These are phyloP conservation scores for Uromys caudimaculatus DNA, from an alignment of 2,797 vertebrate species.

Conservation along the genomic window DNA sequence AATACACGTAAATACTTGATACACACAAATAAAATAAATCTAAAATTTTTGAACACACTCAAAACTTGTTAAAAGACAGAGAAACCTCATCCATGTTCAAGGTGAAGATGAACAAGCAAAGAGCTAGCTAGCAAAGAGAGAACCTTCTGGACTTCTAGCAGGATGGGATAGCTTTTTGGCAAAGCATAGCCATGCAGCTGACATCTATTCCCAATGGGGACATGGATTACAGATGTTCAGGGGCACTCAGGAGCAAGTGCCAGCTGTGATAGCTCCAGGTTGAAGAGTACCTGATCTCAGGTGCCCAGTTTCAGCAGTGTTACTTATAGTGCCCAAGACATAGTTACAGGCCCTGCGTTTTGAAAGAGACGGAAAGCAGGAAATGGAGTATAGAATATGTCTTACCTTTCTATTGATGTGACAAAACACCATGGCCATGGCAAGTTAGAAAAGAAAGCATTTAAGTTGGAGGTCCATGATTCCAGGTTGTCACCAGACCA, in stretches of 20 bases:
- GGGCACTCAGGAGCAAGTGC: background rate
- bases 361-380: background rate
- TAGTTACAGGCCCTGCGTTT: background rate
- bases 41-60: background rate
- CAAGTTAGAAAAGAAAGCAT: background rate
- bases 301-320: background rate
- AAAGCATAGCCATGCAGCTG: background rate
- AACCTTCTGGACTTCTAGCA: background rate
- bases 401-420: background rate
- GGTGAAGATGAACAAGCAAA: background rate
- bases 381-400: fast-evolving
- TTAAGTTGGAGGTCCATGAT: background rate
- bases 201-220: background rate
- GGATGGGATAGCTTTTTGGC: background rate
- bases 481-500: background rate
- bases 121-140: background rate
- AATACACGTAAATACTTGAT: background rate
- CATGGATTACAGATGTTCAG: background rate
- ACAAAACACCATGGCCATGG: background rate
- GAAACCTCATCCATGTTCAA: background rate
- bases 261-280: background rate
- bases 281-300: background rate
- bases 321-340: background rate
- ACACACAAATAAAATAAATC: background rate
- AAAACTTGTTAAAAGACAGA: background rate